These are phyloP conservation scores for Drosophila lacteicornis DNA, from an alignment of 1,140 invertebrate genomes.

Conservation along the genomic window DNA sequence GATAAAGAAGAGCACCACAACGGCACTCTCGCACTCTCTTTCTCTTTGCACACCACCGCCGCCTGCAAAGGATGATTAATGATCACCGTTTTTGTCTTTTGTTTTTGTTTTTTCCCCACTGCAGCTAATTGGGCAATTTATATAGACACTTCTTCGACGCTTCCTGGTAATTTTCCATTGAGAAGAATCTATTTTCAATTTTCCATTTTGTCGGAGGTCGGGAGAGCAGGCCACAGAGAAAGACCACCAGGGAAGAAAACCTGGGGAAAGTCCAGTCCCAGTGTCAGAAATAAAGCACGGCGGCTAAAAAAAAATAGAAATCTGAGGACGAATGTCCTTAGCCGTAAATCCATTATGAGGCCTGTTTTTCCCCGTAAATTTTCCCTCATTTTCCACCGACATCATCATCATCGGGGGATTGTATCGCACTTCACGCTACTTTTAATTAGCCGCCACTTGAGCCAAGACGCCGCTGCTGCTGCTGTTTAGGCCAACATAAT, in stretches of 20 bases:
- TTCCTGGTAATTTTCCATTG: slow-evolving; percentile 60
- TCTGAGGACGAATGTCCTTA: slow-evolving; percentile 24
- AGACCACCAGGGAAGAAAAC: neutral
- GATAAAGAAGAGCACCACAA: slow-evolving; percentile 3
- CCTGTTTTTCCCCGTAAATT: neutral
- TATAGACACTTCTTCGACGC: slow-evolving; percentile 20
- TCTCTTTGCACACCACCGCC: slow-evolving; percentile 6
- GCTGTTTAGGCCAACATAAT: slow-evolving; percentile 66
- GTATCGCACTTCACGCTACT: slow-evolving; percentile 68
- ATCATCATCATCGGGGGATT: slow-evolving; percentile 4
- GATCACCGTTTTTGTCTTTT: slow-evolving; percentile 7
- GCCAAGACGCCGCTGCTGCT: slow-evolving; percentile 1
- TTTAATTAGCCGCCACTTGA: slow-evolving; percentile 72
- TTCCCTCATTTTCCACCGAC: slow-evolving; percentile 11
- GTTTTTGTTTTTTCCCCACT: slow-evolving; percentile 10
- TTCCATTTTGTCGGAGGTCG: slow-evolving; percentile 33
- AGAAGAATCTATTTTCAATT: slow-evolving; percentile 55
- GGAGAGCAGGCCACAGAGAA: neutral
- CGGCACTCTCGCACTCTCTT: slow-evolving; percentile 4
- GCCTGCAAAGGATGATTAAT: slow-evolving; percentile 48
- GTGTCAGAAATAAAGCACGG: neutral
- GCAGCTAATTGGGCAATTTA: slow-evolving; percentile 41
- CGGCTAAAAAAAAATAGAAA: neutral
- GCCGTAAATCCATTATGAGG: slow-evolving; percentile 51
- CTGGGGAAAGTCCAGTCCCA: slow-evolving; percentile 1